Conservation (phyloP, 2,113 vertebrate genomes). For the Notarius quadriscutis region DNA sequence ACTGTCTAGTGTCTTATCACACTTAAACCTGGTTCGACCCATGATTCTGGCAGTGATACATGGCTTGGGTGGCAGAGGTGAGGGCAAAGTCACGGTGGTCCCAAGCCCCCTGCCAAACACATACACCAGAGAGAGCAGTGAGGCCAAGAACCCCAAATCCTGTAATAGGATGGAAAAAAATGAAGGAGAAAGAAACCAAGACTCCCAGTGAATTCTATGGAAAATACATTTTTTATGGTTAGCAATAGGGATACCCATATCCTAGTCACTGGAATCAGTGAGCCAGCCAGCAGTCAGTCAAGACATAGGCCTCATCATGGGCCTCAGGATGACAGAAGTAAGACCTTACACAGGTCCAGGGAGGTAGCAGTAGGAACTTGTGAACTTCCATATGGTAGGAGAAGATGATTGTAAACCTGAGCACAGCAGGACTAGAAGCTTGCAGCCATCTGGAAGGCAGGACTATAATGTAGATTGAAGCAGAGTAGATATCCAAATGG, state of each 20-base stretch:
- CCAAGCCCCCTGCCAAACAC: constrained; percentile 3
- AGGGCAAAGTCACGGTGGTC: constrained; percentile 24
- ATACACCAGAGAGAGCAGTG: neutral
- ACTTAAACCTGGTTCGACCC: constrained; percentile 49
- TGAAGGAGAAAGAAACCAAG: neutral
- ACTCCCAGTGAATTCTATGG: neutral
- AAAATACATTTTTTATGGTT: neutral
- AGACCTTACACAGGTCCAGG: neutral
- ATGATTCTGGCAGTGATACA: constrained; percentile 51
- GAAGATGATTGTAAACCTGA: neutral
- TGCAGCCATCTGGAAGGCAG: neutral
- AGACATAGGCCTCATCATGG: neutral
- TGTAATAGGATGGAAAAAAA: neutral
- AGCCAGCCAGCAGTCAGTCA: neutral
- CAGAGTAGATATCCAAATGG: neutral
- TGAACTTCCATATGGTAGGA: no score
- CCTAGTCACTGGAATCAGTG: neutral
- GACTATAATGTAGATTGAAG: neutral
- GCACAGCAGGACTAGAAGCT: no score
- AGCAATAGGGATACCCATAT: neutral
- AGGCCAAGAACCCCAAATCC: neutral
- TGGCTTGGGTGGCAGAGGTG: constrained; percentile 45
- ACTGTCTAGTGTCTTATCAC: constrained; percentile 43
- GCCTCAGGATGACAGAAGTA: neutral
- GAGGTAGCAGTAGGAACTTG: neutral